Evolutionary conservation across 2,888 invertebrate species (phyloP).

Genomic region (Drosophila colorata): DNA sequence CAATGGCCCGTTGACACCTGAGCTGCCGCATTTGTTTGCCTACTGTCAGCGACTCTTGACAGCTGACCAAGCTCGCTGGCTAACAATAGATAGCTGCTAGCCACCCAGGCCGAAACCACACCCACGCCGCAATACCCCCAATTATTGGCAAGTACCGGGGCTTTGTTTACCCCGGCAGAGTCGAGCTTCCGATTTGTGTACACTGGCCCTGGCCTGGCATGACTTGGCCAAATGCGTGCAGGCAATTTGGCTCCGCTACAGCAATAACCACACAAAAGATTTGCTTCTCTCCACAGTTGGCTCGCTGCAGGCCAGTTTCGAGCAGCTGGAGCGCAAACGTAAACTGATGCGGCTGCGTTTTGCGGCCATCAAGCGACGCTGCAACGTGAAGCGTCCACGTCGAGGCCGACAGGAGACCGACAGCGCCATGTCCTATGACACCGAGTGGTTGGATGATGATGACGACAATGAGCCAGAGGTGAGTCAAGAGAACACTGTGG

Average conservation of each 20-base stretch:
- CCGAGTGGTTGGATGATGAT: conserved; percentile 46
- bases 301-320: conserved; percentile 47
- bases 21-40: conserved; percentile 49
- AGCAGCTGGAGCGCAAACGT: conserved; percentile 58
- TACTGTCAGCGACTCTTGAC: conserved; percentile 58
- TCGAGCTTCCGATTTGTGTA: conserved; percentile 34
- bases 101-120: conserved; percentile 1
- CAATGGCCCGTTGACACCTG: conserved; percentile 57
- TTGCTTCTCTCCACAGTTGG: conserved; percentile 33
- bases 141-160: conserved; percentile 63
- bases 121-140: conserved; percentile 42
- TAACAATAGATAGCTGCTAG: conserved; percentile 17
- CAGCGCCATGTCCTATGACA: conserved; percentile 37
- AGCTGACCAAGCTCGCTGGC: conserved; percentile 11
- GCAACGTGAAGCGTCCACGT: conserved; percentile 29
- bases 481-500: conserved; percentile 18
- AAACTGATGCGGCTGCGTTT: conserved; percentile 44
- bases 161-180: conserved; percentile 43
- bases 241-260: not conserved
- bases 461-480: conserved; percentile 8
- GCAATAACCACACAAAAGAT: not conserved
- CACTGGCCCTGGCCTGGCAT: not conserved
- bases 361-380: conserved; percentile 50
- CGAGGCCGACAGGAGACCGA: conserved; percentile 43
- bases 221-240: conserved; percentile 9